Conservation (phyloP, 2,888 invertebrate species). For the Lithophane leautieri region DNA sequence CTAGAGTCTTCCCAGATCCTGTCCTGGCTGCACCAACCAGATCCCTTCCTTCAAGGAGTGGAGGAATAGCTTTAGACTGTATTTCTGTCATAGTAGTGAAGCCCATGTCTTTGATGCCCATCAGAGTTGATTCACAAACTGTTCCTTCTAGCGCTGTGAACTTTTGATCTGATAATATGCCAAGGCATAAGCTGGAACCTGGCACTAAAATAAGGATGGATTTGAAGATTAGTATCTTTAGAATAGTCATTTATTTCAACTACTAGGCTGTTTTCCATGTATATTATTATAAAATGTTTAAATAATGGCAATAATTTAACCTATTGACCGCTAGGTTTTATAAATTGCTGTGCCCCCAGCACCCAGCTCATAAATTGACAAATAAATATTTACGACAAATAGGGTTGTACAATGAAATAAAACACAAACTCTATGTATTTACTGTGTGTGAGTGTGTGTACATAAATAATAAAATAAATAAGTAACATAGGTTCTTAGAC, state of each 20-base stretch:
- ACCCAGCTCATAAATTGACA: neutral
- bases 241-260: neutral
- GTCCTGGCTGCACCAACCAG: slow-evolving; percentile 98
- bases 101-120: slow-evolving; percentile 97
- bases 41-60: slow-evolving; percentile 97
- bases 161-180: slow-evolving; percentile 91
- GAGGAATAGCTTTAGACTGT: slow-evolving; percentile 96
- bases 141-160: slow-evolving; percentile 91
- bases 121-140: slow-evolving; percentile 95
- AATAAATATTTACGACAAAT: neutral
- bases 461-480: neutral
- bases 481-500: neutral
- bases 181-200: slow-evolving; percentile 91
- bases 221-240: neutral
- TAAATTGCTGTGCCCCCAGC: neutral
- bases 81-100: slow-evolving; percentile 99
- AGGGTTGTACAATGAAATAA: neutral
- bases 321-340: neutral
- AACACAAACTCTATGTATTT: neutral
- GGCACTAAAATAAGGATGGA: slow-evolving; percentile 88
- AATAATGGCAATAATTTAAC: neutral
- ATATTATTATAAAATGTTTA: neutral
- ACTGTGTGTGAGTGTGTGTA: neutral
- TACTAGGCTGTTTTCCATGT: neutral
- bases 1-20: slow-evolving; percentile 98